These are phyloP conservation scores for Aleiodes leptofemur DNA, from an alignment of 2,888 invertebrate species.

Conservation along the genomic window DNA sequence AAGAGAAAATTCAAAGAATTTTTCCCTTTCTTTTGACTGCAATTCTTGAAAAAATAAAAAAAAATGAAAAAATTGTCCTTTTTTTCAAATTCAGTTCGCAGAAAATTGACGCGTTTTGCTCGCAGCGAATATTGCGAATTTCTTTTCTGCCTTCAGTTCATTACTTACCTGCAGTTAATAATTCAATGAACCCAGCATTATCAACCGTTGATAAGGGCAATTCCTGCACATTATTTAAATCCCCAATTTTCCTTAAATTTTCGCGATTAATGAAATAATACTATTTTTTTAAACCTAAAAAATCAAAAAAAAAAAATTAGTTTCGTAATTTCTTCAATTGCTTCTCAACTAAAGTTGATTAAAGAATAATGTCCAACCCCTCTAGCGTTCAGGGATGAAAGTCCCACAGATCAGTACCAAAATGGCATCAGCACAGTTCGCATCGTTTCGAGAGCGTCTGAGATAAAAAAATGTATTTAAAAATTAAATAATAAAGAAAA, in stretches of 20 bases:
- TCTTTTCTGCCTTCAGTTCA: neutral
- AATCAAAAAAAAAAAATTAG: too few relatives aligned
- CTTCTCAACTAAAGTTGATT: too few relatives aligned
- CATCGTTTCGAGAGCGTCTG: neutral
- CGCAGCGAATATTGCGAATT: neutral
- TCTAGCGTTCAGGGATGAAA: conserved; percentile 6
- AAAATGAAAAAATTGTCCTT: neutral
- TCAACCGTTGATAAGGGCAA: too few relatives aligned
- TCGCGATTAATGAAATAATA: too few relatives aligned
- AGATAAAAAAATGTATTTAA: conserved; percentile 6
- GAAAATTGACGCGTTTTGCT: neutral
- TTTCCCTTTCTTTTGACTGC: neutral
- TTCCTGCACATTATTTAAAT: too few relatives aligned
- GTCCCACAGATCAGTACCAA: conserved; percentile 7
- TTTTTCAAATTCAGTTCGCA: neutral
- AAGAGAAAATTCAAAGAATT: conserved; percentile 2
- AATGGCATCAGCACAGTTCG: conserved; percentile 15
- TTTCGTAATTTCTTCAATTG: too few relatives aligned
- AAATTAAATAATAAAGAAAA: neutral
- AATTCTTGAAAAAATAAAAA: neutral
- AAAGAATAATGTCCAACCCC: neutral
- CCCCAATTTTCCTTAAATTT: too few relatives aligned
- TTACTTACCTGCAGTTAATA: neutral
- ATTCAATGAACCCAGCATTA: neutral
- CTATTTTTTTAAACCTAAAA: neutral